These are phyloP conservation scores for Carcina quercana DNA, from an alignment of 2,888 invertebrate genomes.

Conservation along the genomic window DNA sequence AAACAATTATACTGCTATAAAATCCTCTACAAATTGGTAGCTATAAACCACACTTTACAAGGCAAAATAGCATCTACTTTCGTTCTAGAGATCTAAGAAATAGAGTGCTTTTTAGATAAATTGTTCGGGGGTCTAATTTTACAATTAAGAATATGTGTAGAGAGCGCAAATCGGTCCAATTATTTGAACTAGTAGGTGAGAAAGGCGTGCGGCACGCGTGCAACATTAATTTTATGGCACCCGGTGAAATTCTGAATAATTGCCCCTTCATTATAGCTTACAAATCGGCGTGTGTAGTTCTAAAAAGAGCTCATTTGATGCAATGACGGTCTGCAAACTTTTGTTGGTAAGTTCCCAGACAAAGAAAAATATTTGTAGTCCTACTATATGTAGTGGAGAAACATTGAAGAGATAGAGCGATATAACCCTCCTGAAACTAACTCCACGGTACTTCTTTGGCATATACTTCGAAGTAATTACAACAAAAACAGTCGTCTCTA, in stretches of 20 bases:
- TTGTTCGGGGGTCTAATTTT: constrained; percentile 17
- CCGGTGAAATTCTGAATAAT: constrained; percentile 54
- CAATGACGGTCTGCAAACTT: constrained; percentile 24
- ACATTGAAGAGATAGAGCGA: too few relatives aligned
- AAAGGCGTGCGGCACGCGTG: constrained; percentile 37
- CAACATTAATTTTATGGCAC: constrained; percentile 52
- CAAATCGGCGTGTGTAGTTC: constrained; percentile 7
- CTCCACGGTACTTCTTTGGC: too few relatives aligned
- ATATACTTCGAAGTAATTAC: too few relatives aligned
- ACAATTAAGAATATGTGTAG: constrained; percentile 40
- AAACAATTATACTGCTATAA: constrained; percentile 55
- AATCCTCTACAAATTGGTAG: constrained; percentile 40
- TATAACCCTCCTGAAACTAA: too few relatives aligned
- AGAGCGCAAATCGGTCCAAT: constrained; percentile 53
- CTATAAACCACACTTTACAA: constrained; percentile 16
- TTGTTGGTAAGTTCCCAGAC: too few relatives aligned
- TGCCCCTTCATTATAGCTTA: constrained; percentile 36
- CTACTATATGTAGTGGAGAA: too few relatives aligned
- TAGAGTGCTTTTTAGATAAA: constrained; percentile 20
- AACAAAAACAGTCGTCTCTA: too few relatives aligned
- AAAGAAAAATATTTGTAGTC: too few relatives aligned
- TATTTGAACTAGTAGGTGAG: constrained; percentile 29
- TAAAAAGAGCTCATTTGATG: constrained; percentile 26
- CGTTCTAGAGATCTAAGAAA: constrained; percentile 19
- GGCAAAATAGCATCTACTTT: constrained; percentile 14